phyloP scores from a whole-genome alignment of 1,140 invertebrate genomes.

The Glossosoma conforme region DNA sequence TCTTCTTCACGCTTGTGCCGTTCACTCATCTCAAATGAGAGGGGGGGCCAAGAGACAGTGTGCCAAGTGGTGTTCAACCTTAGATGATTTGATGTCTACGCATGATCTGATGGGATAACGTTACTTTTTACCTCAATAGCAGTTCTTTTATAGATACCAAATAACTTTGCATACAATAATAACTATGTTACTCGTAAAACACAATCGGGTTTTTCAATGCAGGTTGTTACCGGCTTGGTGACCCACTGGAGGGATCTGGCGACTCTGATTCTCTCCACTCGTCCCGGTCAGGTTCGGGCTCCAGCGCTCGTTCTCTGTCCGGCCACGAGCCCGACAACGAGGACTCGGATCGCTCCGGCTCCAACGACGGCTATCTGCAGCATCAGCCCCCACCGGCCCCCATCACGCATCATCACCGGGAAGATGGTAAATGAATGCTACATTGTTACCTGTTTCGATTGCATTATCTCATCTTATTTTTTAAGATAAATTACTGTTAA shows the following conservation, averaged over 20 bases:
- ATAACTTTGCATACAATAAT: too few species aligned
- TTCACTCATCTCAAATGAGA: too few species aligned
- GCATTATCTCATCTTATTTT: background rate
- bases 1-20: too few species aligned
- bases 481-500: too few species aligned
- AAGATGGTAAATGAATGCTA: slow-evolving; percentile 20
- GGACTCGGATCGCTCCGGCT: slow-evolving; percentile 62
- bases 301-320: slow-evolving; percentile 46
- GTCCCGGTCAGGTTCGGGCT: slow-evolving; percentile 39
- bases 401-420: slow-evolving; percentile 26
- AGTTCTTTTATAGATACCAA: too few species aligned
- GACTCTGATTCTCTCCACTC: slow-evolving; percentile 63
- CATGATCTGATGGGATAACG: too few species aligned
- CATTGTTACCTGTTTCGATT: background rate
- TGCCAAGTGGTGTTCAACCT: too few species aligned
- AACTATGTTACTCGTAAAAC: too few species aligned
- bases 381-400: slow-evolving; percentile 45
- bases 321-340: slow-evolving; percentile 66
- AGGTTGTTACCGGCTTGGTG: slow-evolving; percentile 58
- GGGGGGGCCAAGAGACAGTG: too few species aligned
- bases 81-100: too few species aligned
- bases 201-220: background rate
- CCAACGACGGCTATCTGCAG: slow-evolving; percentile 58
- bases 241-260: slow-evolving; percentile 45
- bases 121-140: too few species aligned